Evolutionary conservation across 2,888 invertebrate species (phyloP), one percentile per base, ranked within the genome.

Genomic region (Strigamia transsilvanica): DNA sequence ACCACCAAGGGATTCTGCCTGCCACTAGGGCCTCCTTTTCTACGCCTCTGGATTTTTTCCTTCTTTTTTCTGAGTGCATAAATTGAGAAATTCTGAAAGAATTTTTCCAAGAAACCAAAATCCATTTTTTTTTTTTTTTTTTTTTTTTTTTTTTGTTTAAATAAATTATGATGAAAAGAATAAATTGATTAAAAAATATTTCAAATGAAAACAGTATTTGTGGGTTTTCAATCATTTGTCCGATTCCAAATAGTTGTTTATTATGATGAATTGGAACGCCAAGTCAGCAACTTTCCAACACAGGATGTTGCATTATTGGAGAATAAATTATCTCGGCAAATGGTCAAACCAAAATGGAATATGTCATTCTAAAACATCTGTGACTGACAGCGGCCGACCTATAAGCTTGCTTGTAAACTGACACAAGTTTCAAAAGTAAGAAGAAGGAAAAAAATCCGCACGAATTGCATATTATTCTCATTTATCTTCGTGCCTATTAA

Each of bases 251-350:
- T 21, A 21, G 56, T 56, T 56, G 56, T 56, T 56, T 56, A 56
- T 56, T 56, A 56, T 56, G 56, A 56, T 56, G 18, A 56, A 56
- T 56, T 56, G 56, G 21, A 56, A 56, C 56, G 9, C 56, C 56
- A 18, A 56, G 56, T 56, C 56, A 56, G 56, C 56, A 56, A 56
- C 56, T 56, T 56, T 56, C n/a, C 56, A 15, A 56, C 56, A 56
- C 56, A 56, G 56, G 56, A 56, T 56, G 56, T 56, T 56, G 56
- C 56, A 56, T 56, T 56, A 56, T 56, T 56, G 56, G 56, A 18
- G 56, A 56, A 56, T 56, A 56, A 56, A 56, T 56, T 56, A 56
- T 56, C 56, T 56, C 56, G 46, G 56, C 56, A 56, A 56, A 56
- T 18, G 56, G 56, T 56, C 56, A 56, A 56, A 56, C 56, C 18